Evolutionary conservation across 1,140 invertebrate genomes (phyloP), one percentile per base, ranked within the genome.

Genomic region (Euura saliciscinereae): DNA sequence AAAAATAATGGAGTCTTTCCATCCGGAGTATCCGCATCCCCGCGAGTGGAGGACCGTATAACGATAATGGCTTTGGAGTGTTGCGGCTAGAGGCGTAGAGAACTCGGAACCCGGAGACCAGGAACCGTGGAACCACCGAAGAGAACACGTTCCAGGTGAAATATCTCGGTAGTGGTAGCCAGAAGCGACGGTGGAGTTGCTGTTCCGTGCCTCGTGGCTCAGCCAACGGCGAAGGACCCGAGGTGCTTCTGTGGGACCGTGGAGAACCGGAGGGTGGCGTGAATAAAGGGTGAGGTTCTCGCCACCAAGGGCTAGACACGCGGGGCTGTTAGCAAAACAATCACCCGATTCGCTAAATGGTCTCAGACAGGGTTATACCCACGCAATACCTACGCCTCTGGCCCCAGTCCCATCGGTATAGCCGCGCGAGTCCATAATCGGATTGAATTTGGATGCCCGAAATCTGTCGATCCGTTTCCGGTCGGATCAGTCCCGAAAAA

Each of bases 61-160:
- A 83, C 81, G 79, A 80, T 83, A 84, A 84, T 84, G 81, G 81
- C 77, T 81, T 81, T 83, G 73, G 80, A 83, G 78, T 82, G 80
- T 82, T 78, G 78, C 78, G 79, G 77, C 82, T 77, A 67, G 72
- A 67, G 66, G 43, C 28, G 28, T 28, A 28, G 28, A 28, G 28
- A 28, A 28, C 28, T 28, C 13, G 59, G 8, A 10, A 64, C 8
- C 8, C 8, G 59, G 13, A 64, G 59, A 10, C 8, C 59, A 64
- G 8, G 13, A 64, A 10, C 8, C 8, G 59, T 64, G 59, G 59
- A 64, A 10, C 59, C 59, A 13, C 59, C 13, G 13, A 10, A 10
- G 59, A 64, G 59, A 64, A 10, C 13, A 64, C 59, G 13, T 10
- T 10, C 8, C 28, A 28, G 28, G 28, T 28, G 28, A 28, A 28